Evolutionary conservation across 2,797 vertebrate genomes (phyloP).

Genomic region (Parauchenoglanis ngamensis): DNA sequence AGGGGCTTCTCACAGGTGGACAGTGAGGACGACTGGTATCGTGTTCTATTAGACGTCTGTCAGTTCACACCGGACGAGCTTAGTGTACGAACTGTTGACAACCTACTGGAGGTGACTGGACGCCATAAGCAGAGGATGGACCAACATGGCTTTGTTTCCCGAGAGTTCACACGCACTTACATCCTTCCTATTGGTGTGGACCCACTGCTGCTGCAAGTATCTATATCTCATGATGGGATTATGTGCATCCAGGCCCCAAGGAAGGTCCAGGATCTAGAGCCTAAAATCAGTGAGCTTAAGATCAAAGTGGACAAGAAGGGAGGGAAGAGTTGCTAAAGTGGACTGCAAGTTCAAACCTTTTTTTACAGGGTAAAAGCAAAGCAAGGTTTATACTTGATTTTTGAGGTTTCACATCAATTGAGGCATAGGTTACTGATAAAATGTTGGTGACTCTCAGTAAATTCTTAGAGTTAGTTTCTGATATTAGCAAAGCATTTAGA

Average conservation of each 20-base stretch:
- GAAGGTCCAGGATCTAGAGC: slow-evolving; percentile 68
- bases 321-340: slow-evolving; percentile 47
- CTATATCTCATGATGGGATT: slow-evolving; percentile 81
- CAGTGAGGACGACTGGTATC: slow-evolving; percentile 80
- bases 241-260: slow-evolving; percentile 79
- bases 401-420: background rate
- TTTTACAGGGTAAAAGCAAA: background rate
- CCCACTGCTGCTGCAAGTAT: slow-evolving; percentile 78
- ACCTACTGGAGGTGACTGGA: slow-evolving; percentile 83
- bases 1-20: slow-evolving; percentile 80
- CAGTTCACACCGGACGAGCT: slow-evolving; percentile 85
- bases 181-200: slow-evolving; percentile 83
- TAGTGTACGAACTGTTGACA: slow-evolving; percentile 81
- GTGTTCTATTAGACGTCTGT: slow-evolving; percentile 82
- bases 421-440: background rate
- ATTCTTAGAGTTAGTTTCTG: background rate
- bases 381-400: slow-evolving; percentile 13
- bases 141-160: slow-evolving; percentile 80
- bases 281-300: slow-evolving; percentile 55
- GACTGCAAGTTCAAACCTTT: background rate
- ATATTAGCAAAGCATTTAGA: background rate
- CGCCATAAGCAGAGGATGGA: slow-evolving; percentile 81
- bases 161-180: slow-evolving; percentile 85
- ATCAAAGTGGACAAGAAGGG: slow-evolving; percentile 56
- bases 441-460: background rate